Percentiles rank a stretch among this genome's conserved stretches.
Evolutionary conservation across 2,797 vertebrate species (phyloP).

Genomic region (Lepus oiostolus): DNA sequence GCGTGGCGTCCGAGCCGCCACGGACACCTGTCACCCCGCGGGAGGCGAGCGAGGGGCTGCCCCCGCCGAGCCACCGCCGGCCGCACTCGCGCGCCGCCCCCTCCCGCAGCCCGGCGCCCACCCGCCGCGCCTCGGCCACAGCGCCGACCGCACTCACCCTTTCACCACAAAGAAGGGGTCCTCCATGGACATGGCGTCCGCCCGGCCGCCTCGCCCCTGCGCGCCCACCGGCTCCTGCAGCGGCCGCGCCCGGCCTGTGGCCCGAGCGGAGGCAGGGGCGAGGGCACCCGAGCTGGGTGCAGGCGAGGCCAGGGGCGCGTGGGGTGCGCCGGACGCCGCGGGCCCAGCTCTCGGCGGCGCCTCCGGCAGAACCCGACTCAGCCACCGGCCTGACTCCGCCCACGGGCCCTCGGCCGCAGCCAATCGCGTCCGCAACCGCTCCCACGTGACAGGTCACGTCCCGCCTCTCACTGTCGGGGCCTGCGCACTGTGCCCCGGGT

Average conservation of each 20-base stretch:
- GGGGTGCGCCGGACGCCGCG: neutral
- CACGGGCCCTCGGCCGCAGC: neutral
- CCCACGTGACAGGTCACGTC: constrained; percentile 45
- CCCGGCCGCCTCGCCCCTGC: constrained; percentile 63
- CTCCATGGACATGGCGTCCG: constrained; percentile 96
- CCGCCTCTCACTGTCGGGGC: neutral
- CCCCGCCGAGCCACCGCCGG: neutral
- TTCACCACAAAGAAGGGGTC: constrained; percentile 99
- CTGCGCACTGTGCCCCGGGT: neutral
- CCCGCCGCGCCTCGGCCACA: neutral
- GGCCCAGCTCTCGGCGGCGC: neutral
- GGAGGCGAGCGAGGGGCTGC: no score
- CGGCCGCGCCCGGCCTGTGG: neutral
- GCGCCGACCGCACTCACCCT: constrained; percentile 90
- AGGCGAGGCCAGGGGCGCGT: neutral
- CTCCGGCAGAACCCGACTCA: neutral
- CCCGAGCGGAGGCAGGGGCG: neutral
- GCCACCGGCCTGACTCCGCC: constrained; percentile 17
- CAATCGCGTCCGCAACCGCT: constrained; percentile 71
- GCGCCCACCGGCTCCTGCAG: neutral
- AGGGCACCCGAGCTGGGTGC: neutral
- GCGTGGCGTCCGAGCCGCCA: no score
- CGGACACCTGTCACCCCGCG: no score
- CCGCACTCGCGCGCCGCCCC: constrained; percentile 61
- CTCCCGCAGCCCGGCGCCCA: neutral